Base-by-base conservation (phyloP, 1,140 invertebrate genomes). In the Gonioctena quinquepunctata region DNA sequence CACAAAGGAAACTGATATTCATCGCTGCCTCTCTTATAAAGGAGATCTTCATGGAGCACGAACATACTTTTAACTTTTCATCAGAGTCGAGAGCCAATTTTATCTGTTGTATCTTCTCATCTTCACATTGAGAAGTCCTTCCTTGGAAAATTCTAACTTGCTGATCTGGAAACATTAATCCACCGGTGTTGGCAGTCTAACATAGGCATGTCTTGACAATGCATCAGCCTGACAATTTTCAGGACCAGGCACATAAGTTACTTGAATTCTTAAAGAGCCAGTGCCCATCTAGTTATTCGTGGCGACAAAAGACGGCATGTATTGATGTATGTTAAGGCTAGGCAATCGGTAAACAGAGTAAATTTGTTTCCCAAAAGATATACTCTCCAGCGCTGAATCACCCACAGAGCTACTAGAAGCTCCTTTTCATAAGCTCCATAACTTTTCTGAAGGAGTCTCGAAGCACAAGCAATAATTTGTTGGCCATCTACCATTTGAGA, bases 141-240 rank as follows among this genome's bases (percentile, higher is more conserved):
- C n/a, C n/a, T n/a, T n/a, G 21, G 50, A 7, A 19, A 27, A 7
- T 28, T 48, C 11, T n/a, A 52, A 18, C 22, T 8, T 7, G 22
- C 8, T 19, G 21, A 23, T 21, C 22, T 19, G 4, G 21, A 22
- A 50, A 52, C 63, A 26, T 18, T 27, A 6, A 8, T 48, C 19
- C 52, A 21, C n/a, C 7, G 16, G 48, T 6, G 18, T 13, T 18
- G 42, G 48, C n/a, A 19, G 13, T 21, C 42, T n/a, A 16, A 16
- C 33, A 19, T 21, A 52, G n/a, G 18, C 42, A 52, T 65, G 26
- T n/a, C 65, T 6, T n/a, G 65, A 67, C 21, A 59, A 21, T 19
- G 16, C 19, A 26, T 67, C 65, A n/a, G 65, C 49, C 16, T 56
- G 13, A 28, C 23, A 16, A 19, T 67, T 67, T 7, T 67, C 65